Percentiles rank a stretch among this genome's conserved stretches.
Conservation (phyloP, 2,113 vertebrate species). For the Pycnonotus jocosus region DNA sequence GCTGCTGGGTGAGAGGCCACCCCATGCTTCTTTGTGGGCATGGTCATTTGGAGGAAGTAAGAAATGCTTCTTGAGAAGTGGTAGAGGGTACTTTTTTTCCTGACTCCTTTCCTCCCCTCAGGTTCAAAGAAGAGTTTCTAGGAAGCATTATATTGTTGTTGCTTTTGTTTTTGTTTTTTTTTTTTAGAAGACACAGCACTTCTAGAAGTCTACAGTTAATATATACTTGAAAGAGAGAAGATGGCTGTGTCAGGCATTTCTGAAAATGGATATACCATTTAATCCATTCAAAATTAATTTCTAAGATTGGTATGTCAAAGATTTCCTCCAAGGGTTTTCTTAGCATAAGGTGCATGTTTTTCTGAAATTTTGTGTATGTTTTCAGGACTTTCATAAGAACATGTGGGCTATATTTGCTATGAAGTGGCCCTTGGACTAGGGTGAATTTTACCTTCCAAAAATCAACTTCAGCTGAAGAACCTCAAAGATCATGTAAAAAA, state of each 20-base stretch:
- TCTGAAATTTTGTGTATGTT: background rate
- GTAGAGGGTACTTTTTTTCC: background rate
- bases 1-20: background rate
- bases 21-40: fast-evolving
- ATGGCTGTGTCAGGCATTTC: background rate
- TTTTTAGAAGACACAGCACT: background rate
- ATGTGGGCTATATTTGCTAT: background rate
- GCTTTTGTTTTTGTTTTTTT: fast-evolving
- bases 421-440: background rate
- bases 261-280: background rate
- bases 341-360: background rate
- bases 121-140: background rate
- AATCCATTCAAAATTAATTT: background rate
- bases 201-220: background rate
- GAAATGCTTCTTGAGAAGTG: background rate
- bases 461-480: background rate
- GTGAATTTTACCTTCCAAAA: background rate
- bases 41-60: background rate
- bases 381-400: background rate
- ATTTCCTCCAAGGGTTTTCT: background rate
- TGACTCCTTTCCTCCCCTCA: background rate
- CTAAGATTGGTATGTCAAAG: background rate
- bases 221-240: background rate
- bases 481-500: background rate
- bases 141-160: background rate